Percentiles rank a stretch among this genome's conserved stretches.
Evolutionary conservation across 1,140 invertebrate genomes (phyloP).

Genomic region (Polyergus mexicanus): DNA sequence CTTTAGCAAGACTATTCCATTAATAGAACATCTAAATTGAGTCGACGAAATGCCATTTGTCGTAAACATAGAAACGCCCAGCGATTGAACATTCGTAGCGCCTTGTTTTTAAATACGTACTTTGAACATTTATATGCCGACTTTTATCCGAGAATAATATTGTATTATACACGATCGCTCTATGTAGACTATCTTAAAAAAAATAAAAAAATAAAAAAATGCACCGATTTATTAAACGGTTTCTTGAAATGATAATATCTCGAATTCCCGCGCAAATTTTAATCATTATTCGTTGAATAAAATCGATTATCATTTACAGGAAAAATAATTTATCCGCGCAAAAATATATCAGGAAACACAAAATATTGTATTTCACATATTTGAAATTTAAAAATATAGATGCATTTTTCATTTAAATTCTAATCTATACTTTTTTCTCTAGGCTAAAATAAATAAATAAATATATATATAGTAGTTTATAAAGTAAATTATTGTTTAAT

Average conservation of each 20-base stretch:
- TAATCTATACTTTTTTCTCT: background rate
- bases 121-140: background rate
- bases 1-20: constrained; percentile 32
- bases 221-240: background rate
- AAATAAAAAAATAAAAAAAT: background rate
- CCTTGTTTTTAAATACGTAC: background rate
- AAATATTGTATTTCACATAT: too few species aligned
- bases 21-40: constrained; percentile 55
- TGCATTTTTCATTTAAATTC: background rate
- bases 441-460: background rate
- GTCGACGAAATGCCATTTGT: constrained; percentile 35
- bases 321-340: background rate
- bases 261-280: background rate
- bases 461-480: too few species aligned
- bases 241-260: background rate
- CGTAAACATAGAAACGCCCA: background rate
- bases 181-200: background rate
- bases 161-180: background rate
- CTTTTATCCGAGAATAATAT: background rate
- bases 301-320: background rate
- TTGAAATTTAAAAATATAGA: background rate
- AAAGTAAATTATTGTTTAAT: too few species aligned
- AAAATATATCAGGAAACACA: background rate
- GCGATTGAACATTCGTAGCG: background rate
- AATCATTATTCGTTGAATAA: background rate